phyloP scores from a whole-genome alignment of 2,797 vertebrate species.

The Sternarchorhynchus goeldii region DNA sequence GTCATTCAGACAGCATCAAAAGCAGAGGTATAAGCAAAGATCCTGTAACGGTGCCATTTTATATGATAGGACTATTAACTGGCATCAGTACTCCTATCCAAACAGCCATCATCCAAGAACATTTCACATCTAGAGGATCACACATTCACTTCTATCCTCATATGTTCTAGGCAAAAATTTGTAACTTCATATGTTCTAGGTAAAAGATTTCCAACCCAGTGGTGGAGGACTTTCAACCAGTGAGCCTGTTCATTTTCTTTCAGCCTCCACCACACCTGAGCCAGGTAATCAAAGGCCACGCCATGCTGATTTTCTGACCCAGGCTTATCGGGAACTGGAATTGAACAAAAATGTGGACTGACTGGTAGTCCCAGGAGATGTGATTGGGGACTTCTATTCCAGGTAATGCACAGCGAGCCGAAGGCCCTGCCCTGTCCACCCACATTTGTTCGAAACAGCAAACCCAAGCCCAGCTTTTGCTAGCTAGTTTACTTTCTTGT shows the following conservation, averaged over 20 bases:
- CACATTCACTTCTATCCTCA: not conserved
- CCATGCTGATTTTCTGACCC: constrained; percentile 12
- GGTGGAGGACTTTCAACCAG: not conserved
- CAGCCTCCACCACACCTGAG: constrained; percentile 17
- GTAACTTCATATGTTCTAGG: not conserved
- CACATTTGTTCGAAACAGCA: not conserved
- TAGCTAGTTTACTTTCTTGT: too few relatives aligned
- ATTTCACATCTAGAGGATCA: too few relatives aligned
- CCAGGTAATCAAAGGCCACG: constrained; percentile 24
- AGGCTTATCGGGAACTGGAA: constrained; percentile 9
- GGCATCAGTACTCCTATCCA: too few relatives aligned
- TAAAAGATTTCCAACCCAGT: not conserved
- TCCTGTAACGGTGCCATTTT: not conserved
- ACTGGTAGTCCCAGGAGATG: not conserved
- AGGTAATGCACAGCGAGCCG: not conserved
- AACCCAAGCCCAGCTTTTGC: not conserved
- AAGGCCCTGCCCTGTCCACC: not conserved
- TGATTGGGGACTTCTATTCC: constrained; percentile 3
- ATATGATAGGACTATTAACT: not conserved
- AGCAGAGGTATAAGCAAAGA: not conserved
- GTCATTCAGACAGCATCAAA: not conserved
- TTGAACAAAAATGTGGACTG: constrained; percentile 1
- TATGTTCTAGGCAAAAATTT: not conserved
- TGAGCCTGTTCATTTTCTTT: not conserved
- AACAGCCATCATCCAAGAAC: too few relatives aligned